These are phyloP conservation scores for Hydrolagus affinis DNA, from an alignment of 2,113 vertebrate species.

Conservation along the genomic window DNA sequence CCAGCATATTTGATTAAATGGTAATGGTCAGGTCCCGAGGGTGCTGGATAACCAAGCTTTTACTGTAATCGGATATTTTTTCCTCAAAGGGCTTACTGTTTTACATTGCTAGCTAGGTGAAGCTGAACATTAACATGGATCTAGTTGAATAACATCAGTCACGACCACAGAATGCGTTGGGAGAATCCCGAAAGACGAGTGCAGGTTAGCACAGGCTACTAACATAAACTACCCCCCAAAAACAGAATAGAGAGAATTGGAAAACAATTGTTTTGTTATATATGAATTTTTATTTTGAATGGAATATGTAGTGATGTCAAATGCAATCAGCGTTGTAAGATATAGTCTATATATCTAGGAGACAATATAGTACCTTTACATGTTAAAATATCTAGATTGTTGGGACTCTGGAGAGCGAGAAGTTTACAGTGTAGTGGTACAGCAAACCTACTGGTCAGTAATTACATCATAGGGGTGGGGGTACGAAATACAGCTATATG, in stretches of 20 bases:
- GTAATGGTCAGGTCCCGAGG: too few species aligned
- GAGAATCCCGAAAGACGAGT: neutral
- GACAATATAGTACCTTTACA: neutral
- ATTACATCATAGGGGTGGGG: neutral
- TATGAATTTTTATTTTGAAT: slow-evolving; percentile 30
- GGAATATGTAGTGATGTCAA: slow-evolving; percentile 8
- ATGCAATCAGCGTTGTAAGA: slow-evolving; percentile 2
- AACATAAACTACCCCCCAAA: neutral
- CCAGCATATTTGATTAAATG: too few species aligned
- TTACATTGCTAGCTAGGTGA: too few species aligned
- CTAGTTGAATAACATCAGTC: too few species aligned
- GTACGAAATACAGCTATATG: neutral
- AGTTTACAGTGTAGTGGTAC: neutral
- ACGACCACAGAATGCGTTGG: too few species aligned
- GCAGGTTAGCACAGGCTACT: neutral
- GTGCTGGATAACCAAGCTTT: too few species aligned
- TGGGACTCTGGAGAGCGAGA: neutral
- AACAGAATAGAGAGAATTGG: neutral
- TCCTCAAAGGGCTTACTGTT: too few species aligned
- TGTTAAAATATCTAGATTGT: slow-evolving; percentile 18
- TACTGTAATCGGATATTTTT: too few species aligned
- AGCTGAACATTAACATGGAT: too few species aligned
- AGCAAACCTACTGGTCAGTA: neutral
- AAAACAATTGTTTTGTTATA: neutral
- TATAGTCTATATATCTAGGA: neutral